These are phyloP conservation scores for Cephus cinctus DNA, from an alignment of 1,140 invertebrate species.

Conservation along the genomic window DNA sequence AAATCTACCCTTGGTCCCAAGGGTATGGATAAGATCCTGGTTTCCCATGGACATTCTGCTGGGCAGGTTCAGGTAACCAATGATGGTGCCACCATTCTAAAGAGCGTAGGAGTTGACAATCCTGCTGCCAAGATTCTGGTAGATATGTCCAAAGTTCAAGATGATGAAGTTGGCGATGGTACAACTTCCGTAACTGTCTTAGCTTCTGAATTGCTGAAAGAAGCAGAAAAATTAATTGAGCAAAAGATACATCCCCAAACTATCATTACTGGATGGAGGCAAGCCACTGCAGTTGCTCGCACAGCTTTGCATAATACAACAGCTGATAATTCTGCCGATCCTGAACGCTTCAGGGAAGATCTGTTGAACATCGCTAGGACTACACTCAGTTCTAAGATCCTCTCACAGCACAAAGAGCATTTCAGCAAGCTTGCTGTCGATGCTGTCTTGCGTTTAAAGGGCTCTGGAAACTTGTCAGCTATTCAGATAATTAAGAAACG, in stretches of 20 bases:
- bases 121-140: constrained; percentile 98
- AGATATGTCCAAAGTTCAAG: constrained; percentile 97
- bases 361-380: constrained; percentile 96
- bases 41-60: constrained; percentile 78
- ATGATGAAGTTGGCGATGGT: constrained; percentile 99
- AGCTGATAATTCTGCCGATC: constrained; percentile 79
- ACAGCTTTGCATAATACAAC: constrained; percentile 78
- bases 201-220: constrained; percentile 92
- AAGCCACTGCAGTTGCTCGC: constrained; percentile 79
- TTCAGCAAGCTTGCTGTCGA: constrained; percentile 95
- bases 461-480: constrained; percentile 90
- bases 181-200: constrained; percentile 98
- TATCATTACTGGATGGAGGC: constrained; percentile 93
- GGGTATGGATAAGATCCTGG: constrained; percentile 99
- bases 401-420: constrained; percentile 96
- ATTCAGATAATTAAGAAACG: constrained; percentile 98
- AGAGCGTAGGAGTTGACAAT: constrained; percentile 96
- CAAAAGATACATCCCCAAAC: constrained; percentile 98
- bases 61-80: constrained; percentile 96
- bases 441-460: constrained; percentile 92
- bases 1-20: constrained; percentile 98
- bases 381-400: constrained; percentile 97
- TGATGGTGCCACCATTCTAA: constrained; percentile 98
- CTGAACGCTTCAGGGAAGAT: constrained; percentile 81
- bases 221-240: constrained; percentile 92